Conservation (phyloP, 2,888 invertebrate genomes). For the Clanis bilineata region DNA sequence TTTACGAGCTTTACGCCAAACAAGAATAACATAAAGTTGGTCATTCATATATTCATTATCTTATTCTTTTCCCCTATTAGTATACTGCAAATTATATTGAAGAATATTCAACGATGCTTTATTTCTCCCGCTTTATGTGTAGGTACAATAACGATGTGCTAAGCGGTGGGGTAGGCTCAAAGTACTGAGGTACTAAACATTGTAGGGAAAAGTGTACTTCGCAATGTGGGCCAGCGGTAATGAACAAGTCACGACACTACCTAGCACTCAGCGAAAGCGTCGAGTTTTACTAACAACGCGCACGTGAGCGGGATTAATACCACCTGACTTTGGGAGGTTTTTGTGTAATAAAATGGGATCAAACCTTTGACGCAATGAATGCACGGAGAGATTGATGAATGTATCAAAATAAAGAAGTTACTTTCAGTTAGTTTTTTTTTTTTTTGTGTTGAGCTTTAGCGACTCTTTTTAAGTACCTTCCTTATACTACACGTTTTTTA, state of each 20-base stretch:
- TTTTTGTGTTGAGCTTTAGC: no score
- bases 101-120: slow-evolving; percentile 15
- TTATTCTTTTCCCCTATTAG: no score
- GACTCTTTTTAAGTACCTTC: no score
- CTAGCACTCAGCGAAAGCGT: slow-evolving; percentile 43
- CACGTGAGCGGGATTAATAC: slow-evolving; percentile 29
- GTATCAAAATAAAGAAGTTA: neutral
- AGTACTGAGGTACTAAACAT: slow-evolving; percentile 35
- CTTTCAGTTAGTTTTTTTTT: neutral
- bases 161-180: slow-evolving; percentile 30
- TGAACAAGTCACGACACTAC: slow-evolving; percentile 51
- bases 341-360: neutral
- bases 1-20: no score
- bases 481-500: no score
- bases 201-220: slow-evolving; percentile 45
- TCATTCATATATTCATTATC: no score
- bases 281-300: slow-evolving; percentile 26
- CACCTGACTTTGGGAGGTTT: slow-evolving; percentile 6
- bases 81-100: no score
- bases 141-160: slow-evolving; percentile 33
- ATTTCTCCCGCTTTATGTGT: slow-evolving; percentile 23
- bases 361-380: neutral
- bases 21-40: no score
- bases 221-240: slow-evolving; percentile 57
- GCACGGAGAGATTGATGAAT: neutral